Evolutionary conservation across 2,888 invertebrate genomes (phyloP).

Genomic region (Hyppa rectilinea): DNA sequence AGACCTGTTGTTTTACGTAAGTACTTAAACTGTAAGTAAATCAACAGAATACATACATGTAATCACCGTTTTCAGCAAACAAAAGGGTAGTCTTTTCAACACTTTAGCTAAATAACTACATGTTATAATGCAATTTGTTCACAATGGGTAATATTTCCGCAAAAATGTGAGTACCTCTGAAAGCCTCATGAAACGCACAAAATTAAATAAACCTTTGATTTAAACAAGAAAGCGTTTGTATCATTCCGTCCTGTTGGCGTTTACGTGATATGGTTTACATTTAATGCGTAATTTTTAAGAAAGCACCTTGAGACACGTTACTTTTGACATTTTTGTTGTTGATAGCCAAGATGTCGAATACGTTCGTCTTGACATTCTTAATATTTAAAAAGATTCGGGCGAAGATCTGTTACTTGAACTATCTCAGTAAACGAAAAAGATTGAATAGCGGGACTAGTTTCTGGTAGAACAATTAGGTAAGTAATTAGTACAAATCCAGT

Average conservation of each 20-base stretch:
- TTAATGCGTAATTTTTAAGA: conserved; percentile 35
- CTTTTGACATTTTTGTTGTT: conserved; percentile 62
- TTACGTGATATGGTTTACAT: conserved; percentile 26
- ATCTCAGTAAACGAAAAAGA: conserved; percentile 8
- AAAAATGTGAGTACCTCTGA: conserved; percentile 25
- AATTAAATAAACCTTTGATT: conserved; percentile 14
- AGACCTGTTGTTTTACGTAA: neutral
- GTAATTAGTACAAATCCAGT: conserved; percentile 1
- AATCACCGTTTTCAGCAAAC: conserved; percentile 4
- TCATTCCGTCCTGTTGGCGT: conserved; percentile 14
- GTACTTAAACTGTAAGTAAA: conserved; percentile 4
- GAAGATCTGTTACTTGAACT: conserved; percentile 3
- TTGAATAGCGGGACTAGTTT: neutral
- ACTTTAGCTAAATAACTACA: conserved; percentile 4
- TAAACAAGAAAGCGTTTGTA: conserved; percentile 8
- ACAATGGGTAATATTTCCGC: conserved; percentile 13
- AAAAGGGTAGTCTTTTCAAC: neutral
- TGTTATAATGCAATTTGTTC: conserved; percentile 15
- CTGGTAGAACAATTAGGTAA: conserved; percentile 3
- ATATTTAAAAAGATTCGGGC: conserved; percentile 1
- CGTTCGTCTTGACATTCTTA: conserved; percentile 12
- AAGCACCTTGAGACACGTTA: conserved; percentile 27
- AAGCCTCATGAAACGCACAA: conserved; percentile 34
- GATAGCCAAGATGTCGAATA: conserved; percentile 20
- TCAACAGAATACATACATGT: neutral